Conservation (phyloP, 37 sponge, comb jelly and placozoan species). For the Diacarnus erythraeanus region DNA sequence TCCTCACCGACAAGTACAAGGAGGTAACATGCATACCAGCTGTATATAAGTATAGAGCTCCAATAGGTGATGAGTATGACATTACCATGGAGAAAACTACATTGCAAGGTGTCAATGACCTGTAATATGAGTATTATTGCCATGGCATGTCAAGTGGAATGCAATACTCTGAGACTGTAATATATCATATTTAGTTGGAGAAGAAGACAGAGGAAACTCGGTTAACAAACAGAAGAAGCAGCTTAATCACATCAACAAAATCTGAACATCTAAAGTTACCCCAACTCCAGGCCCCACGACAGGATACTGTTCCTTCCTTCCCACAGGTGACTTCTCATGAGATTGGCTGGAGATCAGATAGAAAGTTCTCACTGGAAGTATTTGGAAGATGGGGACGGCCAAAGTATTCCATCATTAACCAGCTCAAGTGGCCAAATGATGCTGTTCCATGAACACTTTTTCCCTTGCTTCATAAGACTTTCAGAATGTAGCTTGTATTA, state of each 20-base stretch:
- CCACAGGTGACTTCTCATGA: conserved; percentile 64
- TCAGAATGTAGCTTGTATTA: no score
- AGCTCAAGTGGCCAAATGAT: conserved; percentile 84
- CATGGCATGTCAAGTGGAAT: background rate
- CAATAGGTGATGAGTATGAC: no score
- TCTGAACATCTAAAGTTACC: conserved; percentile 60
- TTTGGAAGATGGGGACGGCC: conserved; percentile 75
- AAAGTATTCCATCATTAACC: conserved; percentile 65
- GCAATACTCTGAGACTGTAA: background rate
- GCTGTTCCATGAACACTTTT: conserved; percentile 58
- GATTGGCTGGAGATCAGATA: conserved; percentile 73
- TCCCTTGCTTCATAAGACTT: no score
- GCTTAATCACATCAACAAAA: background rate
- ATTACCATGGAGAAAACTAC: background rate
- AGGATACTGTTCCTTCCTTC: conserved; percentile 53
- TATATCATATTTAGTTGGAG: background rate
- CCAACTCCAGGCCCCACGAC: conserved; percentile 39
- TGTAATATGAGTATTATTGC: no score
- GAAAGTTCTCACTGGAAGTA: conserved; percentile 51
- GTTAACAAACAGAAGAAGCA: conserved; percentile 2
- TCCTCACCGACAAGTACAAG: conserved; percentile 29
- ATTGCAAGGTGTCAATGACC: no score
- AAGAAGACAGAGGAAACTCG: background rate
- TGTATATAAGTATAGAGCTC: no score
- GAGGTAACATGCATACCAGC: no score